Evolutionary conservation across 2,797 vertebrate species (phyloP), one percentile per base, ranked within the genome.

Genomic region (Hyperoplus immaculatus): DNA sequence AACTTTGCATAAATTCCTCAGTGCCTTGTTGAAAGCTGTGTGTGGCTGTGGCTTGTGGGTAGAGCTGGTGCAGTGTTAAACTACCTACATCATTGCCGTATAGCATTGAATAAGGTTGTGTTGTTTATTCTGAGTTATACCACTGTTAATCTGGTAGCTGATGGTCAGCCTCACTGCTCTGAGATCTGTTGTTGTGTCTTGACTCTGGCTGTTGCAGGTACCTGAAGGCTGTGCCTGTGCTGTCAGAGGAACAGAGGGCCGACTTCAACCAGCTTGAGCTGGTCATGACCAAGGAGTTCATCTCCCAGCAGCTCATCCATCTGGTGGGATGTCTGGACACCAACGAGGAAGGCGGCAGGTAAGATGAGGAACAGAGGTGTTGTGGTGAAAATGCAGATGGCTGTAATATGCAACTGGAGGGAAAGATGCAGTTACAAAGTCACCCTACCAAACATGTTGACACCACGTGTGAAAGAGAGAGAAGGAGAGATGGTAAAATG

Each of bases 231-330:
- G 92, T 99, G 80, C 97, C 97, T 45, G 73, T 95, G 79, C 91
- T 99, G 79, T 93, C 76, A 13, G 96, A 98, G 78, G 96, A 98
- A 77, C 92, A 97, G 90, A 97, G 87, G 89, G 94, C 95, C 45
- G 95, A 99, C 88, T 96, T 98, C 67, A 85, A 87, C 73, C 96
- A 95, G 89, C 92, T 99, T 92, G 98, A 96, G 92, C 93, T 96
- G 47, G 94, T 97, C 90, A 98, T 99, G 97, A 98, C 96, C 68
- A 98, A 96, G 87, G 97, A 98, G 91, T 99, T 99, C 82, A 96
- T 99, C 93, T 96, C 96, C 41, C 97, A 98, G 60, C 97, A 99
- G 86, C 93, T 99, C 89, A 96, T 98, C 91, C 91, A 95, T 80
- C 95, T 97, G 63, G 95, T 97, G 4, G 94, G 94, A 61, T 98